Percentiles rank a stretch among this genome's conserved stretches.
These are phyloP conservation scores for Agapostemon virescens DNA, from an alignment of 2,888 invertebrate species.

Conservation along the genomic window DNA sequence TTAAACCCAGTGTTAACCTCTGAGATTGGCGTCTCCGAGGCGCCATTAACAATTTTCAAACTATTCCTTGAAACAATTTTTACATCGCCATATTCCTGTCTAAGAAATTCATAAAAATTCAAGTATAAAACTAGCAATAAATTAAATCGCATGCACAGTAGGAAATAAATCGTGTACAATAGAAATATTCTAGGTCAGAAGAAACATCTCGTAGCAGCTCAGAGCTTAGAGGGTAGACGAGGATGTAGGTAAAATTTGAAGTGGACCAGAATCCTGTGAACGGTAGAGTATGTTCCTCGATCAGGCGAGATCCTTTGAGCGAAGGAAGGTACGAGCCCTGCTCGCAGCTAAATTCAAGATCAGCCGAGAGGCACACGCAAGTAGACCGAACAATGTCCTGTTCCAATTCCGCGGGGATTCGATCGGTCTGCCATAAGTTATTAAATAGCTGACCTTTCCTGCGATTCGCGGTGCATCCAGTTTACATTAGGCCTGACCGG, in stretches of 20 bases:
- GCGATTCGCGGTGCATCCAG: constrained; percentile 53
- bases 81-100: too few relatives aligned
- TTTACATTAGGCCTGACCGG: constrained; percentile 43
- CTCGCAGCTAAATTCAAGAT: constrained; percentile 16
- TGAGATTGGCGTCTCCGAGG: too few relatives aligned
- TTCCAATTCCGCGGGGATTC: constrained; percentile 64
- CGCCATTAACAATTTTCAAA: too few relatives aligned
- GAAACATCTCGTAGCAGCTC: too few relatives aligned
- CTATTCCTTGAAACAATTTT: too few relatives aligned
- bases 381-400: constrained; percentile 46
- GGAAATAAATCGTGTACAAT: too few relatives aligned
- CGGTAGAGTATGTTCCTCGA: neutral
- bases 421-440: constrained; percentile 69
- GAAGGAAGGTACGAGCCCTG: neutral
- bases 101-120: too few relatives aligned
- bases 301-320: neutral
- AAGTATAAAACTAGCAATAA: too few relatives aligned
- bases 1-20: too few relatives aligned
- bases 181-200: too few relatives aligned
- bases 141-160: too few relatives aligned
- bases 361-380: constrained; percentile 32
- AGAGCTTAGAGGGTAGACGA: neutral
- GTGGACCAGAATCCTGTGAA: too few relatives aligned
- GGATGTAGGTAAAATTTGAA: neutral
- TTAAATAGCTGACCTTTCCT: constrained; percentile 70